phyloP scores from a whole-genome alignment of 2,888 invertebrate genomes.

The Conops quadrifasciatus region DNA sequence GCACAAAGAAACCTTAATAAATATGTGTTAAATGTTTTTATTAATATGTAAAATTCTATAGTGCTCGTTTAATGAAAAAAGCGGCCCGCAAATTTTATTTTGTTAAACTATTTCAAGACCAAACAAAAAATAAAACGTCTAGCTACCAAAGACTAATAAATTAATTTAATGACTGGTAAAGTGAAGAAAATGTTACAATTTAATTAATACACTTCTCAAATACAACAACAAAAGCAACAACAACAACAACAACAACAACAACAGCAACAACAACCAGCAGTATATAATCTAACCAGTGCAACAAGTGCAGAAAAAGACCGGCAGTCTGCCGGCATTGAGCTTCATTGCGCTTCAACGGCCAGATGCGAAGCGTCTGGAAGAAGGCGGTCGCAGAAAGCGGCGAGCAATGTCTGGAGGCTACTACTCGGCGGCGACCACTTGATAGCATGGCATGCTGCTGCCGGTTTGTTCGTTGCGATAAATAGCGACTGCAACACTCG shows the following conservation, averaged over 20 bases:
- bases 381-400: neutral
- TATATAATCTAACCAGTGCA: no score
- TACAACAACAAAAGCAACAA: neutral
- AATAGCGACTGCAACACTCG: neutral
- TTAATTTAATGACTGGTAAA: conserved; percentile 2
- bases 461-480: no score
- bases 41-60: no score
- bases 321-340: conserved; percentile 5
- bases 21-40: no score
- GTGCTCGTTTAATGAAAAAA: no score
- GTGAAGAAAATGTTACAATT: neutral
- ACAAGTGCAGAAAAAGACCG: neutral
- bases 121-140: no score
- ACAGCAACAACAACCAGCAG: no score
- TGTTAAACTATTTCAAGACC: no score
- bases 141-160: neutral
- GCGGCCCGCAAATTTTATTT: no score
- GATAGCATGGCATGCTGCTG: no score
- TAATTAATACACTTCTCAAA: conserved; percentile 1
- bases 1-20: no score
- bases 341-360: neutral
- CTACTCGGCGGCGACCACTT: neutral
- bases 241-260: neutral
- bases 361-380: neutral
- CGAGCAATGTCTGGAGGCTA: neutral